These are phyloP conservation scores for Mesitornis unicolor DNA, from an alignment of 2,113 vertebrate species.

Conservation along the genomic window DNA sequence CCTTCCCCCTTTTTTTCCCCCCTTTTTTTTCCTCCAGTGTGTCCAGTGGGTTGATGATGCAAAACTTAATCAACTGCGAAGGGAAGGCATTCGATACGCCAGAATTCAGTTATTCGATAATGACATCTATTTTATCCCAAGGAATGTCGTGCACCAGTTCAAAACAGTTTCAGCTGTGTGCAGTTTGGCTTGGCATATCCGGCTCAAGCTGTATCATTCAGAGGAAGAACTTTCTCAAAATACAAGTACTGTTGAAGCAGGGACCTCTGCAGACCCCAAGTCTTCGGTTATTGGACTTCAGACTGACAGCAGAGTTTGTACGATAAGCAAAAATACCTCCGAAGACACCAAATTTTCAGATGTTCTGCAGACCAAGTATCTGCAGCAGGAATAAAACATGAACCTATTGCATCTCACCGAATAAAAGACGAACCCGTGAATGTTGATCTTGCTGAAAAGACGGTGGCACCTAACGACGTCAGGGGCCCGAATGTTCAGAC, in stretches of 20 bases:
- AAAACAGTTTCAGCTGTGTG: conserved; percentile 96
- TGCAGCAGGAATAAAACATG: conserved; percentile 74
- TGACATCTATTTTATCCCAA: conserved; percentile 97
- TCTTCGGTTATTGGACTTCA: conserved; percentile 71
- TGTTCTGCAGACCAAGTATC: conserved; percentile 59
- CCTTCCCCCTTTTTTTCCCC: background rate
- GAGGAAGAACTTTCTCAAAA: conserved; percentile 66
- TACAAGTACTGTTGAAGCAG: conserved; percentile 61
- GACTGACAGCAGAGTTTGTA: conserved; percentile 49
- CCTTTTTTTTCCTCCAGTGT: conserved; percentile 74
- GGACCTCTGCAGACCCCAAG: conserved; percentile 44
- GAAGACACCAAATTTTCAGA: conserved; percentile 72
- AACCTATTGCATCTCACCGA: conserved; percentile 65
- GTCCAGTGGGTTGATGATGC: conserved; percentile 98
- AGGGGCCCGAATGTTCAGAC: conserved; percentile 66
- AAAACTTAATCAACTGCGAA: conserved; percentile 96
- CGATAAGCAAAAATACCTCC: conserved; percentile 57
- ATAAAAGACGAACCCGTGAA: conserved; percentile 68
- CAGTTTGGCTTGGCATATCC: conserved; percentile 96
- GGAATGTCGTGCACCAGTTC: conserved; percentile 97
- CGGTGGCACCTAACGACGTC: conserved; percentile 60
- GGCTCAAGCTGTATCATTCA: conserved; percentile 87
- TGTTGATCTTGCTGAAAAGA: conserved; percentile 70
- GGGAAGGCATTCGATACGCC: conserved; percentile 95
- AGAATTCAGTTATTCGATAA: conserved; percentile 93